Evolutionary conservation across 2,888 invertebrate species (phyloP).

Genomic region (Brachycybe producta): DNA sequence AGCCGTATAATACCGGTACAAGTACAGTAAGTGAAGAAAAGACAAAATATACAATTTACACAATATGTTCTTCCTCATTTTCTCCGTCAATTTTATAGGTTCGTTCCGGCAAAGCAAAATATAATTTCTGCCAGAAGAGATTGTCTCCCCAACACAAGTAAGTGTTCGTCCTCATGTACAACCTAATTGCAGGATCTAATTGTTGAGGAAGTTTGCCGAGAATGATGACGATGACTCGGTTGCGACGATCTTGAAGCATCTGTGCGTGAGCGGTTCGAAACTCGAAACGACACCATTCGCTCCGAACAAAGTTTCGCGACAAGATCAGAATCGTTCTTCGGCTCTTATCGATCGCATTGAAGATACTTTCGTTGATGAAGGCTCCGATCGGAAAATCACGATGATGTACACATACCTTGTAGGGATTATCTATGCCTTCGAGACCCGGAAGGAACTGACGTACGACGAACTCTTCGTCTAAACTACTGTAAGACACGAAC

Average conservation of each 20-base stretch:
- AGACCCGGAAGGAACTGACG: constrained; percentile 22
- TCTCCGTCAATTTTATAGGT: too few species aligned
- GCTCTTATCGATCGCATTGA: constrained; percentile 25
- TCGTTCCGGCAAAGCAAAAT: constrained; percentile 26
- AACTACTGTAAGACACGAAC: constrained; percentile 26
- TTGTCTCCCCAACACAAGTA: constrained; percentile 25
- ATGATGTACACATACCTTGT: constrained; percentile 26
- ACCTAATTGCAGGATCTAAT: constrained; percentile 24
- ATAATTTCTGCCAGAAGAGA: constrained; percentile 27
- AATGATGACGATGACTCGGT: constrained; percentile 27
- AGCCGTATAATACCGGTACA: too few species aligned
- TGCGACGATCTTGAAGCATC: constrained; percentile 24
- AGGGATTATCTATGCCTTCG: constrained; percentile 21
- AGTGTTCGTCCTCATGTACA: constrained; percentile 26
- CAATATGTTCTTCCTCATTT: too few species aligned
- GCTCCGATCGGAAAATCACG: constrained; percentile 27
- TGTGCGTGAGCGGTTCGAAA: constrained; percentile 24
- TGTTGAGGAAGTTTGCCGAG: constrained; percentile 27
- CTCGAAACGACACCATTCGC: constrained; percentile 28
- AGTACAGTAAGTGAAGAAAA: too few species aligned
- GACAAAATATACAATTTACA: too few species aligned
- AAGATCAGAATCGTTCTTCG: constrained; percentile 25
- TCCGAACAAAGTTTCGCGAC: constrained; percentile 24
- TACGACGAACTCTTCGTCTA: constrained; percentile 24
- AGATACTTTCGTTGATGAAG: constrained; percentile 27